A percentile compares a stretch with the other conserved stretches of the same genome.
Conservation (phyloP, 2,888 invertebrate species). For the Hypomecis punctinalis region DNA sequence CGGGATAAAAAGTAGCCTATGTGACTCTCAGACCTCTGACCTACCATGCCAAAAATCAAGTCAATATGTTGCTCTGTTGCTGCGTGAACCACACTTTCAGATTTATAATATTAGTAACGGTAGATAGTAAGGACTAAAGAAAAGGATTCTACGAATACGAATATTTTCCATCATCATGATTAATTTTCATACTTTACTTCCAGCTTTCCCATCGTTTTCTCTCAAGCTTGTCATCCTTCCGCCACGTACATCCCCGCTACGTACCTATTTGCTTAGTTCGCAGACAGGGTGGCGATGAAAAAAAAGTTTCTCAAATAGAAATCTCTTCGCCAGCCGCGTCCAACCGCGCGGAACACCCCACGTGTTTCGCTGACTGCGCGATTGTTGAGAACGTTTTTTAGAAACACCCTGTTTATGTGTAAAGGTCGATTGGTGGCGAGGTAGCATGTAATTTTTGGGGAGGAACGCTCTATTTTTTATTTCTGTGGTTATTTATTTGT, state of each 20-base stretch:
- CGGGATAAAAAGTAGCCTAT: too few species aligned
- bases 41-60: too few species aligned
- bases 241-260: slow-evolving; percentile 41
- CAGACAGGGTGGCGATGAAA: slow-evolving; percentile 78
- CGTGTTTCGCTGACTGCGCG: slow-evolving; percentile 68
- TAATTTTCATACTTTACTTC: too few species aligned
- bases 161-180: too few species aligned
- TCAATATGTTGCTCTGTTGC: too few species aligned
- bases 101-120: too few species aligned
- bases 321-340: slow-evolving; percentile 65
- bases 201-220: too few species aligned
- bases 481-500: background rate
- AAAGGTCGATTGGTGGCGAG: slow-evolving; percentile 42
- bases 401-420: slow-evolving; percentile 38
- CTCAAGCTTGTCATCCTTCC: slow-evolving; percentile 12
- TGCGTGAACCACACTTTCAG: too few species aligned
- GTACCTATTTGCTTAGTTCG: slow-evolving; percentile 78
- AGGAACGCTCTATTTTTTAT: slow-evolving; percentile 6
- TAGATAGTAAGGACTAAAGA: too few species aligned
- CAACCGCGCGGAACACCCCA: slow-evolving; percentile 67
- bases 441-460: slow-evolving; percentile 36
- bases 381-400: slow-evolving; percentile 54
- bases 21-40: too few species aligned
- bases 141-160: too few species aligned
- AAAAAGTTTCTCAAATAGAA: slow-evolving; percentile 82